A percentile compares a stretch with the other conserved stretches of the same genome.
Conservation (phyloP, 2,888 invertebrate species). For the Cheilosia grossa region DNA sequence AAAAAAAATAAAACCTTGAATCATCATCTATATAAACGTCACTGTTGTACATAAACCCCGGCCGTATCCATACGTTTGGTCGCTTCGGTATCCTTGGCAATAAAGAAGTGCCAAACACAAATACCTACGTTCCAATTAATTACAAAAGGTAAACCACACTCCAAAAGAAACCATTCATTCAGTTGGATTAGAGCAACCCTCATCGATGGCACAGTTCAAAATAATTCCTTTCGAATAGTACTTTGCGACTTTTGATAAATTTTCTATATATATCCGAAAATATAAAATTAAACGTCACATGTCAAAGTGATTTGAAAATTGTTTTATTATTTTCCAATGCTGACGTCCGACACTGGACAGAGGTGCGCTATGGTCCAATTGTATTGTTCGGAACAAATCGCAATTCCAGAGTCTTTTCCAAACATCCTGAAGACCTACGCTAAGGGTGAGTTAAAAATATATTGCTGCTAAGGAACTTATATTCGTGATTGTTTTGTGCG, state of each 20-base stretch:
- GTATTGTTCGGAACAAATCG: slow-evolving; percentile 74
- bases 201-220: neutral
- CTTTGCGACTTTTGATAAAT: slow-evolving; percentile 1
- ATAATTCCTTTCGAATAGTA: neutral
- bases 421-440: slow-evolving; percentile 74
- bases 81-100: slow-evolving; percentile 55
- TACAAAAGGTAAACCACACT: slow-evolving; percentile 13
- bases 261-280: neutral
- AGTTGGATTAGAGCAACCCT: slow-evolving; percentile 28
- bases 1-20: no score
- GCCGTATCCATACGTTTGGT: no score
- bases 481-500: no score
- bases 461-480: no score
- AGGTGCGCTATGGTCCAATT: slow-evolving; percentile 66
- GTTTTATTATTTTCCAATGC: slow-evolving; percentile 19
- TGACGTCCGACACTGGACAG: slow-evolving; percentile 19
- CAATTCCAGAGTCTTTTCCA: slow-evolving; percentile 72
- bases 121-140: slow-evolving; percentile 30
- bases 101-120: slow-evolving; percentile 51
- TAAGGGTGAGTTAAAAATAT: slow-evolving; percentile 65
- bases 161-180: slow-evolving; percentile 22
- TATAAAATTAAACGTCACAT: slow-evolving; percentile 18
- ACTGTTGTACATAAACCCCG: no score
- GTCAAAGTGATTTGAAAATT: slow-evolving; percentile 39
- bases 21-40: no score